A percentile compares a stretch with the other conserved stretches of the same genome.
These are phyloP conservation scores for Epistrophe grossulariae DNA, from an alignment of 2,888 invertebrate genomes.

Conservation along the genomic window DNA sequence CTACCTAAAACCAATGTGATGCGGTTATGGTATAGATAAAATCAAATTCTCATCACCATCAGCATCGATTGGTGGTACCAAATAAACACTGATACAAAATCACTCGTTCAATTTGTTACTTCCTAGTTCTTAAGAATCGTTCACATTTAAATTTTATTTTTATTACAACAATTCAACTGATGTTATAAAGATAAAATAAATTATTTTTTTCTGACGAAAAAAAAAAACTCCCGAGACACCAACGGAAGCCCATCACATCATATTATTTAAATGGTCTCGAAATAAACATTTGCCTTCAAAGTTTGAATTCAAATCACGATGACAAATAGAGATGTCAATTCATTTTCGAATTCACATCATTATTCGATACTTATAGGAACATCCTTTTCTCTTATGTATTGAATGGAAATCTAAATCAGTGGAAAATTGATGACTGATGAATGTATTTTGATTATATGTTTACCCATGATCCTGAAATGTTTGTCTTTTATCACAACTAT, in stretches of 20 bases:
- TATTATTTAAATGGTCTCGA: neutral
- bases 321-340: conserved; percentile 43
- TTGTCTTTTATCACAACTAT: neutral
- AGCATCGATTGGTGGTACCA: neutral
- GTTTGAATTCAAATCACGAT: conserved; percentile 39
- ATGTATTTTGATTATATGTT: neutral
- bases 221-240: neutral
- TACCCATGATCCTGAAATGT: neutral
- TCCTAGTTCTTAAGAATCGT: conserved; percentile 23
- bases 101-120: neutral
- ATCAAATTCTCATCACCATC: neutral
- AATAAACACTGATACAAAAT: neutral
- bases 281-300: neutral
- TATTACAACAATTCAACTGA: conserved; percentile 50
- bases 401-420: neutral
- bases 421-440: neutral
- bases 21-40: neutral
- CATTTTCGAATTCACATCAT: conserved; percentile 1
- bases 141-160: conserved; percentile 55
- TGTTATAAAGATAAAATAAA: conserved; percentile 40
- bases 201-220: neutral
- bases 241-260: neutral
- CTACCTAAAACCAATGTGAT: neutral
- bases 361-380: neutral
- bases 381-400: neutral